Evolutionary conservation across 1,140 invertebrate genomes (phyloP).

Genomic region (Lethrus apterus): DNA sequence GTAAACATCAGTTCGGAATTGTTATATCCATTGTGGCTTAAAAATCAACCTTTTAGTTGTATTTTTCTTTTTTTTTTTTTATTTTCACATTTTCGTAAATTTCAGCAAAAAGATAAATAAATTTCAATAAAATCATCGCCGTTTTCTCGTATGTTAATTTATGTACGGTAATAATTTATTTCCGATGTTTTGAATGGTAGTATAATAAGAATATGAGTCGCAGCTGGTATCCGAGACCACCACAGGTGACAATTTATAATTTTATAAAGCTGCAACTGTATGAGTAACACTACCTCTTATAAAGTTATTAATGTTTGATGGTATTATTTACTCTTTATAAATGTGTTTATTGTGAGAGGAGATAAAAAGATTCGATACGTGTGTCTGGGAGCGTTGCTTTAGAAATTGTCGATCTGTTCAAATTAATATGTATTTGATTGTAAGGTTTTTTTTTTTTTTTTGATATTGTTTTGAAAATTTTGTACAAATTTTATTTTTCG

Average conservation of each 20-base stretch:
- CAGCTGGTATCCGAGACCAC: conserved; percentile 33
- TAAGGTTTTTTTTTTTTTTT: no score
- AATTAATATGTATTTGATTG: no score
- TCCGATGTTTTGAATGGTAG: conserved; percentile 30
- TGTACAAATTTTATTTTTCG: no score
- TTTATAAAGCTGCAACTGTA: conserved; percentile 36
- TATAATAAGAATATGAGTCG: conserved; percentile 26
- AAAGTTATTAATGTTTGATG: conserved; percentile 39
- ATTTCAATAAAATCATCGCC: conserved; percentile 34
- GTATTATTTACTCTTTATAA: conserved; percentile 31
- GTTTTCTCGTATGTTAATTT: conserved; percentile 25
- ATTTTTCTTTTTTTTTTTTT: no score
- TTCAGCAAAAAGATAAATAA: no score
- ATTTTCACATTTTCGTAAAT: no score
- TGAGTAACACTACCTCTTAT: conserved; percentile 25
- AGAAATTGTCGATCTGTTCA: no score
- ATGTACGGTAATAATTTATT: conserved; percentile 26
- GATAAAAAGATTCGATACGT: no score
- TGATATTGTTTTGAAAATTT: no score
- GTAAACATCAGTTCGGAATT: conserved; percentile 6
- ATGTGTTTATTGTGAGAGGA: no score
- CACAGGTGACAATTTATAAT: conserved; percentile 39
- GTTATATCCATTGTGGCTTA: conserved; percentile 7
- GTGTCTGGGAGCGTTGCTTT: no score
- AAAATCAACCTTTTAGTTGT: no score